Conservation (phyloP, 1,140 invertebrate species). For the Apis cerana region DNA sequence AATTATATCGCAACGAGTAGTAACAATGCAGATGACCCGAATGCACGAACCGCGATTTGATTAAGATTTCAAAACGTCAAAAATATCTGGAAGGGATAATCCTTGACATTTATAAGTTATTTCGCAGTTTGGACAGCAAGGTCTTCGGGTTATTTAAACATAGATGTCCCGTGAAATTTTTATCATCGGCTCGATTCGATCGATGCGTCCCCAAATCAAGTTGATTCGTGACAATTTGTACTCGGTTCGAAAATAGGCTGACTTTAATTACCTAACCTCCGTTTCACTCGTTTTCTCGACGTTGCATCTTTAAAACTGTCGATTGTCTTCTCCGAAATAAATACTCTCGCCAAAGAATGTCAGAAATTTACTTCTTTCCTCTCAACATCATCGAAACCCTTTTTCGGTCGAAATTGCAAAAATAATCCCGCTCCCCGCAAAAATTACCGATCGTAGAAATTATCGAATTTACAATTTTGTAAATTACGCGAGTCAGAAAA, state of each 20-base stretch:
- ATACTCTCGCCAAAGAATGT: neutral
- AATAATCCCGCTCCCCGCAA: too few species aligned
- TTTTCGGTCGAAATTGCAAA: neutral
- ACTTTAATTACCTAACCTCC: neutral
- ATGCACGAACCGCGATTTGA: too few species aligned
- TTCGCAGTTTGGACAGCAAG: too few species aligned
- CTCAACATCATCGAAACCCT: neutral
- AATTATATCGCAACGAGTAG: too few species aligned
- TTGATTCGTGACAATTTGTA: constrained; percentile 8
- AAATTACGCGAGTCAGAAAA: too few species aligned
- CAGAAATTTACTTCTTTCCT: neutral
- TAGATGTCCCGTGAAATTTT: neutral
- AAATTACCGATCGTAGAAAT: too few species aligned
- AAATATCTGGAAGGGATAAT: neutral
- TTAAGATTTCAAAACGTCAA: neutral
- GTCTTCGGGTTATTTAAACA: neutral
- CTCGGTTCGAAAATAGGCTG: constrained; percentile 1
- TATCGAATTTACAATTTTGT: too few species aligned
- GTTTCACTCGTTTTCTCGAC: constrained; percentile 10
- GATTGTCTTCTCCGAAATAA: neutral
- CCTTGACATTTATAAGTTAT: neutral
- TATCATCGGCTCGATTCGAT: neutral
- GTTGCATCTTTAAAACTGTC: neutral
- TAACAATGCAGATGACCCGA: neutral
- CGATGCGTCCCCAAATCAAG: neutral